Conservation (phyloP, 2,888 invertebrate genomes). For the Rosalia funebris region DNA sequence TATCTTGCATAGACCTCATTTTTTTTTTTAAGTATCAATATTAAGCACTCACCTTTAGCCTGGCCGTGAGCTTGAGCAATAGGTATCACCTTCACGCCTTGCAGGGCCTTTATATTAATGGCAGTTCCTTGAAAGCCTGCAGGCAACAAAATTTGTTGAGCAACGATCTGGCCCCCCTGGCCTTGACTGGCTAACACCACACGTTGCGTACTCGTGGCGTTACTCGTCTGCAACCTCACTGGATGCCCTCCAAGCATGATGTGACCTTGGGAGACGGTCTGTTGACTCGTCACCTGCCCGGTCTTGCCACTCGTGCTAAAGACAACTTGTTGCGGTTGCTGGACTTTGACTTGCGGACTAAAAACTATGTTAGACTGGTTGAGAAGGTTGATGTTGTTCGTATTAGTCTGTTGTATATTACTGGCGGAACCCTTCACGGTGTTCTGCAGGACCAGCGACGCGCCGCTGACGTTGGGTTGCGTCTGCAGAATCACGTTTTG, state of each 20-base stretch:
- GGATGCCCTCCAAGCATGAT: conserved; percentile 61
- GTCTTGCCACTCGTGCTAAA: conserved; percentile 51
- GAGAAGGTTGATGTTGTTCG: conserved; percentile 53
- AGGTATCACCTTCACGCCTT: conserved; percentile 72
- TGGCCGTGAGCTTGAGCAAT: conserved; percentile 64
- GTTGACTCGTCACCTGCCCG: conserved; percentile 44
- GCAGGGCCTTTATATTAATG: conserved; percentile 71
- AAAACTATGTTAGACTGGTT: conserved; percentile 59
- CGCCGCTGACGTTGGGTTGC: conserved; percentile 45
- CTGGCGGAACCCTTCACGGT: conserved; percentile 41
- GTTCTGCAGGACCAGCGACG: conserved; percentile 54
- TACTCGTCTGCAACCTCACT: conserved; percentile 58
- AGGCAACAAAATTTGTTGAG: conserved; percentile 71
- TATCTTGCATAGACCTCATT: no score
- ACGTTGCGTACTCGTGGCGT: conserved; percentile 57
- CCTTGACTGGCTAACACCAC: conserved; percentile 69
- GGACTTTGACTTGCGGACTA: conserved; percentile 59
- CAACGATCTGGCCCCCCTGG: conserved; percentile 64
- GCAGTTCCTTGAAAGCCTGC: conserved; percentile 71
- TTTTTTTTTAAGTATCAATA: no score
- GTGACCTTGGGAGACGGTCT: conserved; percentile 53
- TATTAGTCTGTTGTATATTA: conserved; percentile 34
- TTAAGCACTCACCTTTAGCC: conserved; percentile 44
- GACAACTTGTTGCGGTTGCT: conserved; percentile 58
- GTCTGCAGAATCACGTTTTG: conserved; percentile 65